Conservation (phyloP, 2,797 vertebrate genomes). For the Melanogrammus aeglefinus region DNA sequence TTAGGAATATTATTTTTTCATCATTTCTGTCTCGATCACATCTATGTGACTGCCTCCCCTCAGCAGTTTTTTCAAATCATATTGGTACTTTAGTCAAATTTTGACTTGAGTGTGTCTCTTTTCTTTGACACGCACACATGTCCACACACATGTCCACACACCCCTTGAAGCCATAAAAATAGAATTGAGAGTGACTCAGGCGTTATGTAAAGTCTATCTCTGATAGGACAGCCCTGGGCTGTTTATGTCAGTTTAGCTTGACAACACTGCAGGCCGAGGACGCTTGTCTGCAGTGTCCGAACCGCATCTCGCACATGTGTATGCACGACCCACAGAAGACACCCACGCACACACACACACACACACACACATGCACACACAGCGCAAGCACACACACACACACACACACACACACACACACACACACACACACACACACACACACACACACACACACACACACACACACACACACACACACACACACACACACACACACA, state of each 20-base stretch:
- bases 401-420: slow-evolving; percentile 19
- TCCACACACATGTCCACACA: slow-evolving; percentile 25
- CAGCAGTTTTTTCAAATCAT: not conserved
- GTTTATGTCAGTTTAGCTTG: slow-evolving; percentile 72
- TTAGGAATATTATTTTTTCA: not conserved
- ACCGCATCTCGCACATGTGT: slow-evolving; percentile 34
- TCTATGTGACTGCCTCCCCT: not conserved
- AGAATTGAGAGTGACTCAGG: slow-evolving; percentile 73
- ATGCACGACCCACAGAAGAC: slow-evolving; percentile 2
- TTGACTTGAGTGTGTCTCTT: not conserved
- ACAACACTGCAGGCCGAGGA: slow-evolving; percentile 65
- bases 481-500: too few species aligned
- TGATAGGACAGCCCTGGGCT: slow-evolving; percentile 68
- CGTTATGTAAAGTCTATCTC: slow-evolving; percentile 76
- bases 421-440: too few species aligned
- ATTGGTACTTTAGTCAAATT: not conserved
- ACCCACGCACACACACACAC: slow-evolving; percentile 22
- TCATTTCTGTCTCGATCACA: not conserved
- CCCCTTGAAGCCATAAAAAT: slow-evolving; percentile 73
- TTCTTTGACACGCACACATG: slow-evolving; percentile 12
- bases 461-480: too few species aligned
- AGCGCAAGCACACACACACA: slow-evolving; percentile 18
- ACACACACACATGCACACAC: slow-evolving; percentile 16
- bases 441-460: too few species aligned
- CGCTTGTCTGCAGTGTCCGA: slow-evolving; percentile 77